Evolutionary conservation across 2,888 invertebrate species (phyloP), one percentile per base, ranked within the genome.

Genomic region (Sepioteuthis lessoniana): DNA sequence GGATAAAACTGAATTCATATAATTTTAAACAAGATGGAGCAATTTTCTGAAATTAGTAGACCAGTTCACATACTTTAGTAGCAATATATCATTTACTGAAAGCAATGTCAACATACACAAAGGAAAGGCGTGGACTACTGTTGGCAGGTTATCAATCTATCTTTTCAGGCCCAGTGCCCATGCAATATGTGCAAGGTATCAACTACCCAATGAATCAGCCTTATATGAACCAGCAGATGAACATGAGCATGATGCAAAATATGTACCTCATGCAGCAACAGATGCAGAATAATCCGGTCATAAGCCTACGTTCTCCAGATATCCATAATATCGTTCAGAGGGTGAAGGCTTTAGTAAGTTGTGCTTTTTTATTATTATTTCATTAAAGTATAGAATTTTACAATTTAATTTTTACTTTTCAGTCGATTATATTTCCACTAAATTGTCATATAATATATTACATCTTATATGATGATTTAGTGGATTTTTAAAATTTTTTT

Each of bases 281-380:
- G 90, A 94, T 95, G n/a, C 95, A 95, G 90, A 95, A 94, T 35
- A 94, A 94, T 93, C 95, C 94, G 16, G 90, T 90, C 46, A 91
- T 94, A 93, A 92, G 94, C 93, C 94, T 95, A 35, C 94, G 95
- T 90, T 94, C 94, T 35, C 94, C 95, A 90, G 94, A 95, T 93
- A 95, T 96, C 5, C 94, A 96, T 46, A 95, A 95, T 94, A 95
- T 96, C 55, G 96, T 96, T 55, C 96, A 96, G 93, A 95, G 96
- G 94, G 95, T 96, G 93, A 96, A 95, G 93, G 93, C 94, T 38
- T 95, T 95, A 95, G 96, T 96, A 94, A 93, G 95, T 55, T 47
- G 10, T 16, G n/a, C 37, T 31, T 35, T 90, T 90, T 21, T 90
- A 5, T n/a, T n/a, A n/a, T n/a, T 7, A 21, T 42, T 35, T 21